A percentile compares a stretch with the other conserved stretches of the same genome.
Evolutionary conservation across 2,113 vertebrate species (phyloP).

Genomic region (Ifrita kowaldi): DNA sequence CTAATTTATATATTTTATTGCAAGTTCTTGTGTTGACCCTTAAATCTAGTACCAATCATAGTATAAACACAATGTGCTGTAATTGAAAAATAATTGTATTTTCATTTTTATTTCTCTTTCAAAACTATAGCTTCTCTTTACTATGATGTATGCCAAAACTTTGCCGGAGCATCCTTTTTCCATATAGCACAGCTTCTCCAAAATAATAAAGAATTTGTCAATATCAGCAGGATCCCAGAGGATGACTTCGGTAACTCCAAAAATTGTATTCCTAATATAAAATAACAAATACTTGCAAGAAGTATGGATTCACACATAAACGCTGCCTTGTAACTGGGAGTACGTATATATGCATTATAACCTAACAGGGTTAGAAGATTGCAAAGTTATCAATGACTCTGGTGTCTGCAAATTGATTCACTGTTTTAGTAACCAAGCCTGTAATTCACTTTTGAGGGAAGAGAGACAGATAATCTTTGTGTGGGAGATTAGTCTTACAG

Average conservation of each 20-base stretch:
- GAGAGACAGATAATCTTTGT: conserved; percentile 31
- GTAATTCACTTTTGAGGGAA: conserved; percentile 20
- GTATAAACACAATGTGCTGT: neutral
- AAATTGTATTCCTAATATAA: neutral
- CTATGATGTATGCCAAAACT: neutral
- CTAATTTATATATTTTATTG: neutral
- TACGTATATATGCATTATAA: neutral
- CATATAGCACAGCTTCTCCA: neutral
- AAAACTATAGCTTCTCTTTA: neutral
- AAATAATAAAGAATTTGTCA: neutral
- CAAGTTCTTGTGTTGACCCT: neutral
- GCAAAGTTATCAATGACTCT: conserved; percentile 30
- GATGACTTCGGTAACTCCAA: neutral
- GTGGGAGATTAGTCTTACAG: conserved; percentile 39
- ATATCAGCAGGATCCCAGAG: neutral
- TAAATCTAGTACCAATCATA: neutral
- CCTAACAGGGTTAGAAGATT: neutral
- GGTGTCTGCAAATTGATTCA: conserved; percentile 13
- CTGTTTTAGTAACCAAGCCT: conserved; percentile 47
- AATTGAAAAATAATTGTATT: neutral
- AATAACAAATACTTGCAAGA: neutral
- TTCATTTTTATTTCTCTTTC: neutral
- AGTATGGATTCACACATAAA: neutral
- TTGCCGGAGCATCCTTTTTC: neutral
- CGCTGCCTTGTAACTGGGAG: neutral